A percentile compares a stretch with the other conserved stretches of the same genome.
These are phyloP conservation scores for Mythimna vitellina DNA, from an alignment of 2,888 invertebrate genomes.

Conservation along the genomic window DNA sequence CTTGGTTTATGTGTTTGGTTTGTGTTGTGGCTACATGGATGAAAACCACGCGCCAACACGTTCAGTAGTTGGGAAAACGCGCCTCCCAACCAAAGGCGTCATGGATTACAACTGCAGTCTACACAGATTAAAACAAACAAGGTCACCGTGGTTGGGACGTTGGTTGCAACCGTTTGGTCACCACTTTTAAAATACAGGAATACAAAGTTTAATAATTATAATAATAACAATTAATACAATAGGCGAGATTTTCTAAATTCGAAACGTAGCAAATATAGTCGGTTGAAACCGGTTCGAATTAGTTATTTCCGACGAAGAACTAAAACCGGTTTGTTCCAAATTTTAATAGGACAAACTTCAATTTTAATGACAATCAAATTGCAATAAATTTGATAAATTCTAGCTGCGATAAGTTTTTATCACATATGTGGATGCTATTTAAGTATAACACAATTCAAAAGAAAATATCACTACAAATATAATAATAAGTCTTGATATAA, in stretches of 20 bases:
- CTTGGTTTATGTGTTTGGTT: no score
- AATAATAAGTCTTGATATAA: constrained; percentile 41
- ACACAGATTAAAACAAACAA: no score
- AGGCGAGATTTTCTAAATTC: constrained; percentile 39
- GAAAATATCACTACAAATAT: constrained; percentile 12
- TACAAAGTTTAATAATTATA: constrained; percentile 50
- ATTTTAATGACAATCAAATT: constrained; percentile 13
- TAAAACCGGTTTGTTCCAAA: constrained; percentile 21
- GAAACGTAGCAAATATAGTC: constrained; percentile 12
- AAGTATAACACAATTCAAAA: constrained; percentile 25
- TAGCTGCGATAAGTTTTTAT: constrained; percentile 25
- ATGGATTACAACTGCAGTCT: no score
- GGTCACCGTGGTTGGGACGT: no score
- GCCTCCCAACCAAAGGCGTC: no score
- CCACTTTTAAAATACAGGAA: constrained; percentile 58
- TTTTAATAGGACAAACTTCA: constrained; percentile 31
- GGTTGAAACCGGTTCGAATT: constrained; percentile 10
- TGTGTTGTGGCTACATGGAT: no score
- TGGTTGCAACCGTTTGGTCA: no score
- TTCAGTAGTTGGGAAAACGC: no score
- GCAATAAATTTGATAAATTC: constrained; percentile 30
- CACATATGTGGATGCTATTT: background rate
- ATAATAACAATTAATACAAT: constrained; percentile 21
- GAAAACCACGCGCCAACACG: no score
- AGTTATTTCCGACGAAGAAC: background rate